A percentile compares a stretch with the other conserved stretches of the same genome.
These are phyloP conservation scores for Hippocampus zosterae DNA, from an alignment of 2,113 vertebrate genomes.

Conservation along the genomic window DNA sequence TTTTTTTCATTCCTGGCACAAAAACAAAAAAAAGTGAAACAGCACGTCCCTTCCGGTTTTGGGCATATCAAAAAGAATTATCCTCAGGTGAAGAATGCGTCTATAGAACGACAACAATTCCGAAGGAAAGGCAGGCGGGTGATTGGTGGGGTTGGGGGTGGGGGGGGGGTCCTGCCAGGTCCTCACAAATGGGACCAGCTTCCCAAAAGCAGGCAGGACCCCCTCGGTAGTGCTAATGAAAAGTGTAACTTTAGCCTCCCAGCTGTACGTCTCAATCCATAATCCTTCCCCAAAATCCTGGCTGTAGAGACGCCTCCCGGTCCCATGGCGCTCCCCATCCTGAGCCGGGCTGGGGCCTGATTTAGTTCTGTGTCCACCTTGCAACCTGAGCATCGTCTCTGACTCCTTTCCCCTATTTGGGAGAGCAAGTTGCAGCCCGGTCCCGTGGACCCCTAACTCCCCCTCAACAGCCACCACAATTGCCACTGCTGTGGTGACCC, in stretches of 20 bases:
- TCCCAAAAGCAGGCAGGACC: conserved; percentile 70
- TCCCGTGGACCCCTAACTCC: background rate
- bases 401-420: background rate
- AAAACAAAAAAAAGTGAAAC: conserved; percentile 32
- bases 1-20: conserved; percentile 49
- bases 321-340: conserved; percentile 70
- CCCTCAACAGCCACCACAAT: background rate
- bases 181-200: conserved; percentile 66
- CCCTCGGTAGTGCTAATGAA: conserved; percentile 75
- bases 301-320: conserved; percentile 71
- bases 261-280: conserved; percentile 78
- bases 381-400: conserved; percentile 64
- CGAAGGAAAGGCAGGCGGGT: conserved; percentile 44
- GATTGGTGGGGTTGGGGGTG: conserved; percentile 34
- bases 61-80: conserved; percentile 62
- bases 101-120: conserved; percentile 56
- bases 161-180: conserved; percentile 32
- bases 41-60: conserved; percentile 55
- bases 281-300: conserved; percentile 76
- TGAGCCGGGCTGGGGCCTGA: conserved; percentile 63
- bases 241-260: conserved; percentile 79
- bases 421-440: background rate
- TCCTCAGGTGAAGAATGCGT: conserved; percentile 63
- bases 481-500: conserved; percentile 12
- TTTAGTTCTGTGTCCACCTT: conserved; percentile 66